A percentile compares a stretch with the other conserved stretches of the same genome.
Evolutionary conservation across 2,888 invertebrate genomes (phyloP).

Genomic region (Drosophila fulvimacula): DNA sequence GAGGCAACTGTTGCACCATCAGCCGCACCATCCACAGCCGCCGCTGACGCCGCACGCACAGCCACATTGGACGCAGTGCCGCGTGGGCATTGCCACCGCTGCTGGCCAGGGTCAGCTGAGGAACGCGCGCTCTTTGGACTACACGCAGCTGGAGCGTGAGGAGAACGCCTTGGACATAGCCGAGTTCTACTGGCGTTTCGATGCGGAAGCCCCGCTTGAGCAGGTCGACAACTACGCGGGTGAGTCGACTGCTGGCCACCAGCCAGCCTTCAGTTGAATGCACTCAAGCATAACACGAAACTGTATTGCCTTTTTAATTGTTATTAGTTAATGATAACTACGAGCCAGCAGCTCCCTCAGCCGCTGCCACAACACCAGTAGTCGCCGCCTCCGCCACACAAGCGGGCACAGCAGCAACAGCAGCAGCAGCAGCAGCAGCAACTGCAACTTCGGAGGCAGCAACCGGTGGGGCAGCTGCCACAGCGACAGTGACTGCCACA

Average conservation of each 20-base stretch:
- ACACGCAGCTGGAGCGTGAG: conserved; percentile 79
- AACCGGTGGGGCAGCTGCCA: conserved; percentile 21
- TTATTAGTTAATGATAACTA: conserved; percentile 50
- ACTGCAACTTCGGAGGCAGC: conserved; percentile 11
- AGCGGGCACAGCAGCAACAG: background rate
- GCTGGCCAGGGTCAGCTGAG: conserved; percentile 73
- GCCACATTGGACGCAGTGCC: conserved; percentile 79
- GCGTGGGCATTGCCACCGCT: conserved; percentile 46
- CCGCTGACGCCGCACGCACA: conserved; percentile 63
- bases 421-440: conserved; percentile 4
- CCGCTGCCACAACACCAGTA: conserved; percentile 13
- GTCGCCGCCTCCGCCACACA: conserved; percentile 15
- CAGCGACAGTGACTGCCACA: conserved; percentile 46
- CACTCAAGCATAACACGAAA: conserved; percentile 42
- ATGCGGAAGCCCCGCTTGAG: conserved; percentile 79
- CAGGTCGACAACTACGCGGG: conserved; percentile 61
- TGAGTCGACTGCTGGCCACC: conserved; percentile 35
- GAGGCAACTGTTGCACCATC: conserved; percentile 38
- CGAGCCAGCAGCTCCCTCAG: conserved; percentile 30
- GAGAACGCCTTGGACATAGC: conserved; percentile 83
- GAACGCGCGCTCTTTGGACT: conserved; percentile 83
- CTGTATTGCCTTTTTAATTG: conserved; percentile 42
- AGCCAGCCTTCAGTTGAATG: conserved; percentile 26
- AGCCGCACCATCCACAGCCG: conserved; percentile 36
- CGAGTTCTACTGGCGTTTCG: conserved; percentile 84